These are phyloP conservation scores for Cinclus cinclus DNA, from an alignment of 2,113 vertebrate genomes.

Conservation along the genomic window DNA sequence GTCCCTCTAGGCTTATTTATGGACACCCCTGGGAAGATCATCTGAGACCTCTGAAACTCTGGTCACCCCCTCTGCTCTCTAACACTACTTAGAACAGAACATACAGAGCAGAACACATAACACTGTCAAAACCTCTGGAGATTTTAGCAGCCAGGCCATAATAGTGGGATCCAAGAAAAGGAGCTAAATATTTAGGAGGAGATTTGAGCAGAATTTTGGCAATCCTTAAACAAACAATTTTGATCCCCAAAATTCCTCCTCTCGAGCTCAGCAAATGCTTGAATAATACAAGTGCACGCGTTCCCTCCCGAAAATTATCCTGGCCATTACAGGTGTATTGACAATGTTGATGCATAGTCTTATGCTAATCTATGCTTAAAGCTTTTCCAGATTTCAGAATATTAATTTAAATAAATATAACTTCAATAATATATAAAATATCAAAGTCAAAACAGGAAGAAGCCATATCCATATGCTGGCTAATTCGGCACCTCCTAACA, in stretches of 20 bases:
- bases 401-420: background rate
- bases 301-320: background rate
- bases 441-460: background rate
- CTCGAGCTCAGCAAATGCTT: background rate
- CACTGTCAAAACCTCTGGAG: background rate
- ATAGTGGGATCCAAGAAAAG: background rate
- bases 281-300: background rate
- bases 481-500: background rate
- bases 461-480: rapidly evolving
- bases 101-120: background rate
- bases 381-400: background rate
- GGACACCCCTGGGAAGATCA: background rate
- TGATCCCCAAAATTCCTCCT: background rate
- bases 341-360: background rate
- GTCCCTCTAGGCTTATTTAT: background rate
- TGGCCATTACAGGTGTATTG: background rate
- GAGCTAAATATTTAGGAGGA: background rate
- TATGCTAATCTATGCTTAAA: background rate
- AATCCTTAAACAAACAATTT: background rate
- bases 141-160: background rate
- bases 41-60: background rate
- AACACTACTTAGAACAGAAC: background rate
- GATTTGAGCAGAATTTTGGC: background rate
- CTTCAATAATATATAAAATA: background rate
- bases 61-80: background rate